These are phyloP conservation scores for Promerops cafer DNA, from an alignment of 2,113 vertebrate genomes.

Conservation along the genomic window DNA sequence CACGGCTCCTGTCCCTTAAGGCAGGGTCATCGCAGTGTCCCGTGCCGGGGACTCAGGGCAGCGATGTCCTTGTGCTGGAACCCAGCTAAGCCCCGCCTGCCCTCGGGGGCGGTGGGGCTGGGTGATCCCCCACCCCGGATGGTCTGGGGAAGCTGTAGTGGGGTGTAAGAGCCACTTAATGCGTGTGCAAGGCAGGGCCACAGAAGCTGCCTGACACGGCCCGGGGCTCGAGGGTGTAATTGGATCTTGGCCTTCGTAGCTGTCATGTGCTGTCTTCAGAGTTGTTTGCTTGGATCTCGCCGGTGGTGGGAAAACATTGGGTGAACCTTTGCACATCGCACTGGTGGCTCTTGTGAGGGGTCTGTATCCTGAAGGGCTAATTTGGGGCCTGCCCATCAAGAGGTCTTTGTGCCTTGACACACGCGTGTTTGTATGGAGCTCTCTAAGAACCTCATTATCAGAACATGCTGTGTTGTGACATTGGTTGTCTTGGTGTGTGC, in stretches of 20 bases:
- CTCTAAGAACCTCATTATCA: not conserved
- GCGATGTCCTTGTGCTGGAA: not conserved
- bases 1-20: not conserved
- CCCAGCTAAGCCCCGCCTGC: accelerated
- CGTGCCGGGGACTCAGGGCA: not conserved
- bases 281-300: not conserved
- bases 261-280: not conserved
- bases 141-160: not conserved
- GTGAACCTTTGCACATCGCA: accelerated
- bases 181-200: not conserved
- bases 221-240: not conserved
- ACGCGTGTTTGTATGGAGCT: accelerated
- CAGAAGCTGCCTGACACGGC: not conserved
- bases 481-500: not conserved
- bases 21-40: not conserved
- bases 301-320: not conserved
- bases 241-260: not conserved
- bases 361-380: not conserved
- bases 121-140: not conserved
- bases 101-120: not conserved
- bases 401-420: not conserved
- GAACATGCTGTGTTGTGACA: not conserved
- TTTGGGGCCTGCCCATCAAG: not conserved
- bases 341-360: not conserved
- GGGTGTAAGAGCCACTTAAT: not conserved